A percentile compares a stretch with the other conserved stretches of the same genome.
phyloP scores from a whole-genome alignment of 2,888 invertebrate genomes.

The Drosophila longiperda region DNA sequence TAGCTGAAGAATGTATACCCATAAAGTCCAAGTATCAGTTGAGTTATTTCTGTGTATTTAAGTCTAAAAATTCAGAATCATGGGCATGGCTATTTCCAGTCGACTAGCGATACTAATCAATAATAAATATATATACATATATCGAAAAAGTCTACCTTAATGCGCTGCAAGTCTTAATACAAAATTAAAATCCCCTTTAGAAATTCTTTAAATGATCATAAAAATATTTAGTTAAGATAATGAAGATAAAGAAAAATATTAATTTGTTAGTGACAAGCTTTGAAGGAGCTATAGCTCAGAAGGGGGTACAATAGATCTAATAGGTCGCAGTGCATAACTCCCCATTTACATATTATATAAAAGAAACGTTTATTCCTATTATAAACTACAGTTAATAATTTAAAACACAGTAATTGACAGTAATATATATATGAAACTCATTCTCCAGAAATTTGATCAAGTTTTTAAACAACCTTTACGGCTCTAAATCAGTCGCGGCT shows the following conservation, averaged over 20 bases:
- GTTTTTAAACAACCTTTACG: constrained; percentile 16
- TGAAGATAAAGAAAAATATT: neutral
- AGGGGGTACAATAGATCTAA: no score
- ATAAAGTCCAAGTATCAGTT: neutral
- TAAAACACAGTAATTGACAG: neutral
- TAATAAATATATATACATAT: neutral
- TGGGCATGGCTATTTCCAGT: neutral
- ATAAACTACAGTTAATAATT: neutral
- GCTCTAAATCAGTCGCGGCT: constrained; percentile 38
- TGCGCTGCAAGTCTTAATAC: neutral
- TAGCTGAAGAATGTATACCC: neutral
- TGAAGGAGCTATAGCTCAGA: no score
- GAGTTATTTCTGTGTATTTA: no score
- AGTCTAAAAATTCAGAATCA: no score
- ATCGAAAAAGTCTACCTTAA: neutral
- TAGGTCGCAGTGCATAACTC: no score
- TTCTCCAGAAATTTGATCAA: constrained; percentile 9
- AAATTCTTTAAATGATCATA: neutral
- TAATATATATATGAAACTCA: no score
- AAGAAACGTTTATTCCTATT: neutral
- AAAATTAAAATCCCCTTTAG: no score
- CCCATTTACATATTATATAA: no score
- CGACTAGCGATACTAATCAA: neutral
- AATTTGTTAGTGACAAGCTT: neutral
- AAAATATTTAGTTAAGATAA: neutral